Conservation (phyloP, 1,140 invertebrate species). For the Drosophila triauraria region DNA sequence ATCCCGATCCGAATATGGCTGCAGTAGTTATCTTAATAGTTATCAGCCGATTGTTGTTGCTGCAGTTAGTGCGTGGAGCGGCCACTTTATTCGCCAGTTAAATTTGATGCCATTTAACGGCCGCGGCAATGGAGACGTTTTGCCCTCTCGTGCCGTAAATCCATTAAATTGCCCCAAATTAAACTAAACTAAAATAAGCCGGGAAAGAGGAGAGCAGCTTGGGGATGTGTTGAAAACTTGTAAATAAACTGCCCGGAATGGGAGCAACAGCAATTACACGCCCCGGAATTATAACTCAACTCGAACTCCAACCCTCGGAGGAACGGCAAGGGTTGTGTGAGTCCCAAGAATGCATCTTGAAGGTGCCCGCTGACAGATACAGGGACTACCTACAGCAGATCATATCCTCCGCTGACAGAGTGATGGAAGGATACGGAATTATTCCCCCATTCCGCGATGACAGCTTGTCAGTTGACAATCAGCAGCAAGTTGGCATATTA, state of each 20-base stretch:
- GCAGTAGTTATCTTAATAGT: conserved; percentile 79
- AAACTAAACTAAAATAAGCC: conserved; percentile 46
- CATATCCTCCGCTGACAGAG: conserved; percentile 19
- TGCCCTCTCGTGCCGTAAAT: conserved; percentile 65
- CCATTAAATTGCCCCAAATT: conserved; percentile 61
- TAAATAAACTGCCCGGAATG: conserved; percentile 71
- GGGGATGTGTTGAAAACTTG: conserved; percentile 45
- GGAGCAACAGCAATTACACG: conserved; percentile 53
- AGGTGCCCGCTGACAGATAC: conserved; percentile 50
- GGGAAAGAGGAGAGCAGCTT: conserved; percentile 7
- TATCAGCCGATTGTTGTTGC: conserved; percentile 68
- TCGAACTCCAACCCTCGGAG: conserved; percentile 26
- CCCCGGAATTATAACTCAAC: conserved; percentile 60
- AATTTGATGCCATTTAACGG: conserved; percentile 70
- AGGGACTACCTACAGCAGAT: conserved; percentile 48
- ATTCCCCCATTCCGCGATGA: conserved; percentile 37
- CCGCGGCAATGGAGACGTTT: conserved; percentile 65
- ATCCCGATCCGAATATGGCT: conserved; percentile 60
- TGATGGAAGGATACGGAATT: conserved; percentile 21
- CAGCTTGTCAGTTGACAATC: conserved; percentile 50
- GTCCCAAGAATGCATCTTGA: conserved; percentile 27
- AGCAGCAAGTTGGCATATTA: conserved; percentile 43
- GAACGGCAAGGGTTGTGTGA: conserved; percentile 16
- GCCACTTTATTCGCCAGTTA: conserved; percentile 67
- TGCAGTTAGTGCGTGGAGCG: conserved; percentile 57